Evolutionary conservation across 1,140 invertebrate genomes (phyloP), one percentile per base, ranked within the genome.

Genomic region (Fopius arisanus): DNA sequence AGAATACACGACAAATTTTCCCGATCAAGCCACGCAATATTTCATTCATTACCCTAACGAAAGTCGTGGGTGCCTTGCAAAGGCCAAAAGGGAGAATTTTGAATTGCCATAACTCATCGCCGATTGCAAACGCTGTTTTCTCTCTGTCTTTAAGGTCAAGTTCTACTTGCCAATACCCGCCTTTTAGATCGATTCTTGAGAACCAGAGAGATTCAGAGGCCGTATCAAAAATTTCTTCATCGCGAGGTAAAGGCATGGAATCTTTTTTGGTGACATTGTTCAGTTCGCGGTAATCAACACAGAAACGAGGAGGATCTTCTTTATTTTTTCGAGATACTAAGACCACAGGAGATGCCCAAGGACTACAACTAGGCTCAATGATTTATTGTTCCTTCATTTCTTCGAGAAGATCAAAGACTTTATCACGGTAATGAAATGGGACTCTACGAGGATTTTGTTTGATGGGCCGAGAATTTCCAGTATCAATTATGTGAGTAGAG

Each of bases 281-380:
- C 0, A 90, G 41, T 41, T 62, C 19, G 3, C 87, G 63, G 66
- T 84, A 88, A 78, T 90, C 88, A 0, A 90, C 75, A 76, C 88
- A 90, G 66, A 90, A 89, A n/a, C 89, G 54, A 0, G 78, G 74
- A 0, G 73, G 74, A 2, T 83, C 84, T 70, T 90, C 87, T 26
- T 76, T 87, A 77, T 91, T 92, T 7, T 72, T 63, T n/a, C n/a
- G n/a, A n/a, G n/a, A n/a, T 0, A 63, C 26, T 33, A 63, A 70
- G 3, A 90, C 83, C 0, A 89, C 78, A 3, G 86, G 69, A 21
- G 73, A 74, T 51, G 65, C 19, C 54, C 51, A 73, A 21, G 72
- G 63, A 28, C 66, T 68, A 19, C 33, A 16, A 23, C 73, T 73
- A 4, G 72, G 72, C 62, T 73, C 48, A 19, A 73, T 68, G 48